phyloP scores from a whole-genome alignment of 1,140 invertebrate species.

The Panagrolaimus sp. region DNA sequence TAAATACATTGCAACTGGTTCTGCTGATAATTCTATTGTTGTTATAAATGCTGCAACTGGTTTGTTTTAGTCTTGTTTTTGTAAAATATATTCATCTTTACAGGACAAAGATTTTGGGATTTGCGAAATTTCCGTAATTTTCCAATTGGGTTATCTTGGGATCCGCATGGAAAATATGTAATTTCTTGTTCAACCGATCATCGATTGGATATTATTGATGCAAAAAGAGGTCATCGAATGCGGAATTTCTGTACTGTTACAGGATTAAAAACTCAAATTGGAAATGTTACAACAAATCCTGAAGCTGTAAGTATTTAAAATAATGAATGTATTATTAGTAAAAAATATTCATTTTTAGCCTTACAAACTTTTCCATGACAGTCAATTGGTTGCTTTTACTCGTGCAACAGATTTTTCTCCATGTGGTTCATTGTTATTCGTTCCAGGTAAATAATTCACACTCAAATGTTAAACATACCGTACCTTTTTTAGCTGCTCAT shows the following conservation, averaged over 20 bases:
- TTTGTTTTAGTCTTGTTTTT: background rate
- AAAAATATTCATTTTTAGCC: conserved; percentile 9
- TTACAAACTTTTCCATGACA: conserved; percentile 48
- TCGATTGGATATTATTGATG: conserved; percentile 42
- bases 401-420: conserved; percentile 43
- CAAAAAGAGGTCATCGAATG: conserved; percentile 35
- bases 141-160: conserved; percentile 39
- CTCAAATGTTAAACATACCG: background rate
- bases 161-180: conserved; percentile 45
- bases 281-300: conserved; percentile 10
- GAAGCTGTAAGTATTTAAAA: conserved; percentile 5
- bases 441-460: conserved; percentile 31
- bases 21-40: conserved; percentile 26
- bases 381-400: conserved; percentile 38
- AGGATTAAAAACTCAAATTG: conserved; percentile 29
- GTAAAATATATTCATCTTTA: background rate
- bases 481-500: conserved; percentile 42
- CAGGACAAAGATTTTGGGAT: conserved; percentile 35
- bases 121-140: conserved; percentile 38
- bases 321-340: no score
- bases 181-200: conserved; percentile 47
- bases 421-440: conserved; percentile 41
- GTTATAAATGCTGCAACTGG: conserved; percentile 4
- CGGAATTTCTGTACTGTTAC: conserved; percentile 30
- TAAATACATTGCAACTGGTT: conserved; percentile 27